phyloP scores from a whole-genome alignment of 2,888 invertebrate species.

The Torymus auratus region DNA sequence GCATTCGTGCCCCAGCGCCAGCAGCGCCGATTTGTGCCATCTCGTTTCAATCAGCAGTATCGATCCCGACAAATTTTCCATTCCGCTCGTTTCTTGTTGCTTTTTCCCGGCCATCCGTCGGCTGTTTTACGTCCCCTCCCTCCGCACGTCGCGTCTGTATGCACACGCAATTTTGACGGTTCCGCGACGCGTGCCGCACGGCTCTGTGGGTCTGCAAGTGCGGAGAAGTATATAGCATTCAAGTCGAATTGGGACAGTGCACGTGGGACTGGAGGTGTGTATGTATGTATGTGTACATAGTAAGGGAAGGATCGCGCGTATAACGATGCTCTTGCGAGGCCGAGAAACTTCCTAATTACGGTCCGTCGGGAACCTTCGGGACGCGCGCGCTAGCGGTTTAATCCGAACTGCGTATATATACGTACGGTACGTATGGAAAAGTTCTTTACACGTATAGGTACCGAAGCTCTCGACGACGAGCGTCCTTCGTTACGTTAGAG shows the following conservation, averaged over 20 bases:
- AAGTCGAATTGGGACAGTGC: neutral
- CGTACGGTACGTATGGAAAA: conserved; percentile 8
- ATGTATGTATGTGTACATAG: no score
- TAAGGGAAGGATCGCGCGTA: no score
- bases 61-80: conserved; percentile 57
- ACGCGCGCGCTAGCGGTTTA: neutral
- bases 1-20: conserved; percentile 52
- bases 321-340: neutral
- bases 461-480: no score
- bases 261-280: neutral
- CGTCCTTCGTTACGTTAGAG: no score
- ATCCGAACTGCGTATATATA: neutral
- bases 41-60: conserved; percentile 57
- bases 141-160: neutral
- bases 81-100: conserved; percentile 42
- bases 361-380: neutral
- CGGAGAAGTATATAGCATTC: no score
- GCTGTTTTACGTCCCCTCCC: neutral
- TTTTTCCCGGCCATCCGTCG: neutral
- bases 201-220: no score
- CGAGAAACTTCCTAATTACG: conserved; percentile 11
- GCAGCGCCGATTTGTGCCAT: conserved; percentile 33
- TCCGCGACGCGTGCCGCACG: no score
- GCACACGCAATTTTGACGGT: no score
- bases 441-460: no score